Evolutionary conservation across 2,888 invertebrate genomes (phyloP).

Genomic region (Leptinotarsa juncta): DNA sequence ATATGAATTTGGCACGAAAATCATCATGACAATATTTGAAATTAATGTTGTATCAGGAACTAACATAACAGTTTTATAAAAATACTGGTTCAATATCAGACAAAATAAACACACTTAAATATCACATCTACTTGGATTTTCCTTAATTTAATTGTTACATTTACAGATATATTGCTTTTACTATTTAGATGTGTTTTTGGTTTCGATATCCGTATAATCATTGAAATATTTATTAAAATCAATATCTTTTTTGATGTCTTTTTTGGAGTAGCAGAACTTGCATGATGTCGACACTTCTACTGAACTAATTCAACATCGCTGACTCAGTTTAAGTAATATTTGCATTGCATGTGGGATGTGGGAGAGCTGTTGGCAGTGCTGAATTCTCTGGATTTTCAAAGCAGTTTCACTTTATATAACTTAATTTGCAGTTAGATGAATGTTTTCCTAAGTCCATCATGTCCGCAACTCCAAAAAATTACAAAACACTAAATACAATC

Average conservation of each 20-base stretch:
- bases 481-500: constrained; percentile 2
- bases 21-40: not conserved
- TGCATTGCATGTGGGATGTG: too few relatives aligned
- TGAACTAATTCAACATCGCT: too few relatives aligned
- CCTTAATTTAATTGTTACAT: constrained; percentile 42
- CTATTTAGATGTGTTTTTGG: constrained; percentile 44
- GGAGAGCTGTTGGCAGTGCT: not conserved
- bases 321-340: too few relatives aligned
- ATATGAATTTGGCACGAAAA: not conserved
- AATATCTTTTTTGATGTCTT: not conserved
- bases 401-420: not conserved
- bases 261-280: not conserved
- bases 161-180: constrained; percentile 44
- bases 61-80: constrained; percentile 28
- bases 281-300: not conserved
- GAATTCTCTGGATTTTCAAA: not conserved
- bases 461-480: not conserved
- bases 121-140: constrained; percentile 45
- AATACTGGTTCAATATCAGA: constrained; percentile 41
- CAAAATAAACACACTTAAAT: constrained; percentile 42
- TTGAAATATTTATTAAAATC: constrained; percentile 3
- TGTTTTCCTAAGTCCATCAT: not conserved
- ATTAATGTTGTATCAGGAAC: constrained; percentile 9
- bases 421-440: not conserved
- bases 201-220: constrained; percentile 36